Evolutionary conservation across 2,888 invertebrate genomes (phyloP), one percentile per base, ranked within the genome.

Genomic region (Neocrepidodera transversa): DNA sequence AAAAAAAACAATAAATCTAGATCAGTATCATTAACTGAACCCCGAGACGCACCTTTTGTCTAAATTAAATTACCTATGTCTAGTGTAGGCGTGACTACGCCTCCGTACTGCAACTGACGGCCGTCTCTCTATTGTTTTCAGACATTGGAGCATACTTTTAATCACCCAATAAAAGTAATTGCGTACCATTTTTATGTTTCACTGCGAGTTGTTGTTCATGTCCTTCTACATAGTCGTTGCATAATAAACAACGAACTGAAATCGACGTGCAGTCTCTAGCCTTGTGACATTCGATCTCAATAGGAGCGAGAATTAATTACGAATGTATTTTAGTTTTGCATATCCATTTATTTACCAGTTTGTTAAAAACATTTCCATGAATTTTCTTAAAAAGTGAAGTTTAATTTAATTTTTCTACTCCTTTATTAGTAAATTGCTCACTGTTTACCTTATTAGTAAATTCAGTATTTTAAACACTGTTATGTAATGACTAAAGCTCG

Each of bases 131-230:
- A 45, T 45, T 45, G 45, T 45, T 45, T 26, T 45, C 45, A 6
- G 28, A 45, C 45, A 14, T 26, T 45, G 14, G 28, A 45, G 16
- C 26, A 26, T 45, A 30, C 4, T 42, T 17, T 52, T 30, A 42
- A 30, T 42, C 42, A 11, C 20, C 13, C 35, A 23, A 43, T 53
- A 43, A 43, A 53, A 43, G 30, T 23, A 16, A 53, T 32, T 53
- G 43, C 53, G 35, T 32, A 13, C 32, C 38, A 43, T 43, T 53
- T 53, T 53, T 23, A 23, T 53, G 13, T 45, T 26, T 26, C 23
- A 3, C 26, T 30, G 28, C 17, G 2, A 50, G 13, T 0, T n/a
- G 11, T 26, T 20, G 3, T 48, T 23, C 14, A 8, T 43, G 53
- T 43, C 43, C 53, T 53, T 43, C 20, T 38, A 38, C 5, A 4